Evolutionary conservation across 2,113 vertebrate species (phyloP).

Genomic region (Cyprinodon brontotheroides): DNA sequence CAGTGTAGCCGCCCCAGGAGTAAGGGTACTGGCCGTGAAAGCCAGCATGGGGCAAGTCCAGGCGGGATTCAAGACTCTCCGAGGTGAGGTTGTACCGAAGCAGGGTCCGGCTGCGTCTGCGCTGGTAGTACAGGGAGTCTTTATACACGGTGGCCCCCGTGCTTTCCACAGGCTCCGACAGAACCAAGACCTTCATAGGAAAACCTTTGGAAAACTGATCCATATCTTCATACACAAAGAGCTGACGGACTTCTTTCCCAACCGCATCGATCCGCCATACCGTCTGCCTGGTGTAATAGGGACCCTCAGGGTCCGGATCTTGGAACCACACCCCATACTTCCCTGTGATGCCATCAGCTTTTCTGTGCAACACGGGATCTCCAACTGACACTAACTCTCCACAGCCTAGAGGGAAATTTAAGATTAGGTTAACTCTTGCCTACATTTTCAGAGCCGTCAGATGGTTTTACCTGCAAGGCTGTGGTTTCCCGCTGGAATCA

Average conservation of each 20-base stretch:
- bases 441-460: neutral
- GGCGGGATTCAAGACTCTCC: constrained; percentile 77
- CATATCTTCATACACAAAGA: constrained; percentile 85
- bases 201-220: constrained; percentile 85
- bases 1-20: constrained; percentile 93
- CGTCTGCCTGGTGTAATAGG: constrained; percentile 79
- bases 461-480: constrained; percentile 51
- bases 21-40: constrained; percentile 91
- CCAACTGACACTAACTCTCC: constrained; percentile 86
- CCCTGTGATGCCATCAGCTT: constrained; percentile 86
- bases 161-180: constrained; percentile 87
- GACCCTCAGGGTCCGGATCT: constrained; percentile 83
- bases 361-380: constrained; percentile 85
- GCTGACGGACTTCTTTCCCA: constrained; percentile 86
- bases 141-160: constrained; percentile 85
- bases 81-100: constrained; percentile 84
- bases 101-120: constrained; percentile 79
- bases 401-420: constrained; percentile 79
- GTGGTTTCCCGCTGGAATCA: constrained; percentile 69
- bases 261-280: constrained; percentile 90
- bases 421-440: neutral
- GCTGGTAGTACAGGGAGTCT: constrained; percentile 89
- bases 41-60: constrained; percentile 82
- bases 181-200: constrained; percentile 83
- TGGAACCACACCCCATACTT: constrained; percentile 95